These are phyloP conservation scores for Rugalucina vietnamica DNA, from an alignment of 2,888 invertebrate species.

Conservation along the genomic window DNA sequence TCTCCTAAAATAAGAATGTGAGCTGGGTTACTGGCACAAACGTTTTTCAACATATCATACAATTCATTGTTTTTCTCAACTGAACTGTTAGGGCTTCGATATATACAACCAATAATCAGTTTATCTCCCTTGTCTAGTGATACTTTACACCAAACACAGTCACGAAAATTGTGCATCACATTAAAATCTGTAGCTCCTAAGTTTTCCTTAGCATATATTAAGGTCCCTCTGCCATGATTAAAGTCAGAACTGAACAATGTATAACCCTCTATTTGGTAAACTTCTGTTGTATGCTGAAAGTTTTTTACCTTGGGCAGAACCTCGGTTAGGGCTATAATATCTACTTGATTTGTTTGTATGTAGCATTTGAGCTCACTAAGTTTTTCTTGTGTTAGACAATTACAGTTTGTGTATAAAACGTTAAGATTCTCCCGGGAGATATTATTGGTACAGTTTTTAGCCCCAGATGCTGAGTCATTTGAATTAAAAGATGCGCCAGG, in stretches of 20 bases:
- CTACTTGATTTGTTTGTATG: background rate
- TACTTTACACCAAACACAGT: background rate
- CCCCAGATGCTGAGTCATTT: too few species aligned
- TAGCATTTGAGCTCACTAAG: background rate
- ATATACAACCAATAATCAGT: background rate
- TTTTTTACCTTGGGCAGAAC: background rate
- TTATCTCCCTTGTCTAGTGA: background rate
- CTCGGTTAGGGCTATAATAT: background rate
- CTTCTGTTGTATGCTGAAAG: background rate
- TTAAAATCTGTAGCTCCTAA: background rate
- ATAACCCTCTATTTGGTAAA: background rate
- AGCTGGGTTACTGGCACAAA: background rate
- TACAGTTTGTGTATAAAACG: background rate
- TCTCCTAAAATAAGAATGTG: slow-evolving; percentile 1
- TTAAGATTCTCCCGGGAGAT: background rate
- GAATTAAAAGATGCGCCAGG: too few species aligned
- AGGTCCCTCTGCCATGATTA: background rate
- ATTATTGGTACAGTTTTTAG: too few species aligned
- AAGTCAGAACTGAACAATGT: background rate
- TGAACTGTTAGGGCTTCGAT: background rate
- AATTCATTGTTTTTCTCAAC: background rate
- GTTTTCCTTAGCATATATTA: background rate
- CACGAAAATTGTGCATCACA: background rate
- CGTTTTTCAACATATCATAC: background rate
- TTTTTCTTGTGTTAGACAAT: background rate